Conservation (phyloP, 2,888 invertebrate genomes). For the Pollenia labialis region DNA sequence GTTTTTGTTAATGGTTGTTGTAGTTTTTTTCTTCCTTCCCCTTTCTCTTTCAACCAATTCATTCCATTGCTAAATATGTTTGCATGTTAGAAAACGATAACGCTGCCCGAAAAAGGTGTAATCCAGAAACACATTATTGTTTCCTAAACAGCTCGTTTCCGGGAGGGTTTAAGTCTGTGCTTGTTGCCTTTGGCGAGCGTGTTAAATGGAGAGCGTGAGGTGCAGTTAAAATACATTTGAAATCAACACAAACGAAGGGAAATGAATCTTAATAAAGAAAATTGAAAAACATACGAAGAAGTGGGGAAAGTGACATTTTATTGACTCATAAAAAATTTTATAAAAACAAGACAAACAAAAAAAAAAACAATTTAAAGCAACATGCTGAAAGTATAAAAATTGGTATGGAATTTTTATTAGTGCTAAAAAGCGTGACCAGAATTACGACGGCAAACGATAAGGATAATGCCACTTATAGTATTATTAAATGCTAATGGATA, state of each 20-base stretch:
- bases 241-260: not conserved
- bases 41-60: conserved; percentile 1
- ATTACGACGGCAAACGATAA: not conserved
- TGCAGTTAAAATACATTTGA: not conserved
- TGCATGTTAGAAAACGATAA: conserved; percentile 61
- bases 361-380: not conserved
- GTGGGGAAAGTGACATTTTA: conserved; percentile 25
- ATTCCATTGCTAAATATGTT: conserved; percentile 24
- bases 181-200: not conserved
- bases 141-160: conserved; percentile 53
- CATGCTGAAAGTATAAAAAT: not conserved
- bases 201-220: not conserved
- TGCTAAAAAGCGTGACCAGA: conserved; percentile 8
- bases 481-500: not conserved
- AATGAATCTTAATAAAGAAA: conserved; percentile 11
- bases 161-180: not conserved
- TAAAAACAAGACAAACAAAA: not conserved
- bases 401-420: not conserved
- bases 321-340: conserved; percentile 13
- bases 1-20: conserved; percentile 20
- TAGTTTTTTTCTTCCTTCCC: not conserved
- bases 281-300: not conserved
- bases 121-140: conserved; percentile 50
- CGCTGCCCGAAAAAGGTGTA: conserved; percentile 50
- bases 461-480: conserved; percentile 1